Evolutionary conservation across 1,140 invertebrate species (phyloP), one percentile per base, ranked within the genome.

Genomic region (Eumeta japonica): DNA sequence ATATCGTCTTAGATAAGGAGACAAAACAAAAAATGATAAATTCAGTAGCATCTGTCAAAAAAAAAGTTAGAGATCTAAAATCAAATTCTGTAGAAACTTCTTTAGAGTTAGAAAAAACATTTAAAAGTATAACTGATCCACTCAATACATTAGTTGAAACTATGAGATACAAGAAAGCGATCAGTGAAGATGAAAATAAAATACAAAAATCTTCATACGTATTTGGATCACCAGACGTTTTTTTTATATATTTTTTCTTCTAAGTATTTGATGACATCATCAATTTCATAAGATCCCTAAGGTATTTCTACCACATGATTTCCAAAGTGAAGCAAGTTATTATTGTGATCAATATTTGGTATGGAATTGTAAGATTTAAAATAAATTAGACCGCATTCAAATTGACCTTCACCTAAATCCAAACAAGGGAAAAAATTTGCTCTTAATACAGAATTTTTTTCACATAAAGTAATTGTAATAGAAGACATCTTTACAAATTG

Each of bases 391-490:
- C 36, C 47, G 32, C 39, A 38, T 33, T 43, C 43, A 38, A n/a
- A n/a, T n/a, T 49, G 46, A 35, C 41, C 20, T 16, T 10, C 28
- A 12, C 41, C n/a, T 9, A 43, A 16, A 14, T 37, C 31, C n/a
- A 49, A 35, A 15, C 46, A 19, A 13, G 46, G 46, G 19, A 36
- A 43, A 49, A 28, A 48, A 20, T 52, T 28, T n/a, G 46, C 29
- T 27, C 16, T 34, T 24, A 52, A 31, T n/a, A 16, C 16, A 31
- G 42, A 38, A 10, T 24, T 28, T 15, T 15, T 31, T 20, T 19
- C 30, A 16, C 15, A 40, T 28, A n/a, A 16, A 31, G n/a, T n/a
- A n/a, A n/a, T n/a, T 15, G 31, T 3, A 11, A 29, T 38, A 16
- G 31, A 31, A 38, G 37, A 16, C 37, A 38, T 38, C 3, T 3